Percentiles rank a stretch among this genome's conserved stretches.
phyloP scores from a whole-genome alignment of 2,113 vertebrate genomes.

The Pampusana beccarii region DNA sequence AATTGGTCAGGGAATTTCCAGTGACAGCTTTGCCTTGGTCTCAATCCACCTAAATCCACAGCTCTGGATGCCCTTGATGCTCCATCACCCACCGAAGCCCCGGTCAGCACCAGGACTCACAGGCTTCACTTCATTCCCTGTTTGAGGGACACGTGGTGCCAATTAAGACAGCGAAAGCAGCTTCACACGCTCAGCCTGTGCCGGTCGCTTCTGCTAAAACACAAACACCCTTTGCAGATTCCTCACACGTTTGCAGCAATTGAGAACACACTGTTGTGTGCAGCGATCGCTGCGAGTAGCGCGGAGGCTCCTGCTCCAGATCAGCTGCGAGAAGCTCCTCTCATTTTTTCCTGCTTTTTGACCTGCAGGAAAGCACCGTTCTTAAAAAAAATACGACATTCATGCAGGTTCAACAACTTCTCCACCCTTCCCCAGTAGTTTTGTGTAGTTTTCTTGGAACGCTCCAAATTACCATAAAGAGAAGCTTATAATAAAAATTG shows the following conservation, averaged over 20 bases:
- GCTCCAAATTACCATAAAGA: neutral
- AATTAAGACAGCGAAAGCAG: neutral
- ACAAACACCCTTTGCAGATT: neutral
- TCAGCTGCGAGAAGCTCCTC: neutral
- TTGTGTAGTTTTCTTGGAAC: neutral
- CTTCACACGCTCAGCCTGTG: neutral
- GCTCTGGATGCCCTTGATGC: accelerated
- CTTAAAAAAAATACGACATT: neutral
- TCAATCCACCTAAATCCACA: accelerated
- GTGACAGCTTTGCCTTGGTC: neutral
- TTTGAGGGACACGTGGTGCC: neutral
- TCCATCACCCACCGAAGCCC: accelerated
- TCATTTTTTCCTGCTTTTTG: neutral
- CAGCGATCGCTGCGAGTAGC: neutral
- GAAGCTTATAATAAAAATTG: neutral
- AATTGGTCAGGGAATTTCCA: slow-evolving; percentile 22
- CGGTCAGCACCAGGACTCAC: accelerated
- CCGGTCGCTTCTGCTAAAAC: neutral
- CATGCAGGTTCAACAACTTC: neutral
- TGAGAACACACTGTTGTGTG: neutral
- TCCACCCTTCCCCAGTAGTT: neutral
- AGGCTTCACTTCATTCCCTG: neutral
- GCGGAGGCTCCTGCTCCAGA: accelerated
- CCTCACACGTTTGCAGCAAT: neutral
- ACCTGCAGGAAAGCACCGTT: neutral